A percentile compares a stretch with the other conserved stretches of the same genome.
Evolutionary conservation across 1,140 invertebrate species (phyloP).

Genomic region (Plutomurus gul): DNA sequence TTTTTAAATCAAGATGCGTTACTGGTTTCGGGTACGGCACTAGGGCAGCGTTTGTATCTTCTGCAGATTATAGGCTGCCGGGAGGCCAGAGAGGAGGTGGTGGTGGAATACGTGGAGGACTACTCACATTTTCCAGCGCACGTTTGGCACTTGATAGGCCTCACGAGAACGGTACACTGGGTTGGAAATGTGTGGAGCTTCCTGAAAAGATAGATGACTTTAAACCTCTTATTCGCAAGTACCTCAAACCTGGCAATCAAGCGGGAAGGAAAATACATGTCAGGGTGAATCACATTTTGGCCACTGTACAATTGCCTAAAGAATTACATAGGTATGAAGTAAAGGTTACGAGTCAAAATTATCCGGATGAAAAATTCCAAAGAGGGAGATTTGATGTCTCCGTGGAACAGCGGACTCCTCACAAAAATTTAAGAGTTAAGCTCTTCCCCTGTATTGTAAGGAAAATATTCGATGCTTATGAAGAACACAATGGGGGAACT

Average conservation of each 20-base stretch:
- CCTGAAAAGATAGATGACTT: background rate
- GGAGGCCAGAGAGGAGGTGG: background rate
- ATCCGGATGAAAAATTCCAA: background rate
- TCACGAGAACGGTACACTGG: background rate
- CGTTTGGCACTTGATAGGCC: background rate
- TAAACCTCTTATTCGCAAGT: background rate
- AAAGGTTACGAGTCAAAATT: background rate
- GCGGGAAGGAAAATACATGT: background rate
- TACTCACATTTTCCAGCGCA: background rate
- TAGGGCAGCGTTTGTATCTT: no score
- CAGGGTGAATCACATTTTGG: background rate
- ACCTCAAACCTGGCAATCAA: background rate
- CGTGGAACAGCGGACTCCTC: background rate
- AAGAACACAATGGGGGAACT: background rate
- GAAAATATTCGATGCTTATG: background rate
- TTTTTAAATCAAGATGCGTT: no score
- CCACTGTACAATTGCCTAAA: background rate
- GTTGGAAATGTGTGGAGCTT: background rate
- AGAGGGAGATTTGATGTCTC: background rate
- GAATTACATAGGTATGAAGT: background rate
- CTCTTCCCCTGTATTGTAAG: background rate
- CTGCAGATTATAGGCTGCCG: no score
- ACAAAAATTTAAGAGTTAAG: background rate
- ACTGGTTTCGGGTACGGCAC: no score
- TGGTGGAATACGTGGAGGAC: background rate